Evolutionary conservation across 1,140 invertebrate species (phyloP).

Genomic region (Saxidomus purpurata): DNA sequence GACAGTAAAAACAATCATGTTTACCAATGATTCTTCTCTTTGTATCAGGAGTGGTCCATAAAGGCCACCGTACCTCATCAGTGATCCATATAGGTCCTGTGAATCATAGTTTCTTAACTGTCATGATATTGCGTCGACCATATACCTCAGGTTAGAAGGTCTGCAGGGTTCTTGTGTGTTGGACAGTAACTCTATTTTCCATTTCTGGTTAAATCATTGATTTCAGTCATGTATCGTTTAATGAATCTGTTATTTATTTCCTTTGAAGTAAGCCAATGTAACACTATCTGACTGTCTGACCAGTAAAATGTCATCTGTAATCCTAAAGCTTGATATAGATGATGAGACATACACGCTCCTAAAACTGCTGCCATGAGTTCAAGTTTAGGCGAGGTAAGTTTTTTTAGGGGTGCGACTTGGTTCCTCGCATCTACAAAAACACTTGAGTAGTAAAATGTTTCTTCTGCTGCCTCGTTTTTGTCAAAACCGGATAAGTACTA

Average conservation of each 20-base stretch:
- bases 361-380: conserved; percentile 65
- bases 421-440: conserved; percentile 60
- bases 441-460: not conserved
- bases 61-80: no score
- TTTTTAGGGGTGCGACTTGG: conserved; percentile 54
- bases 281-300: conserved; percentile 69
- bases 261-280: conserved; percentile 60
- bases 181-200: conserved; percentile 37
- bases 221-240: conserved; percentile 42
- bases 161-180: conserved; percentile 63
- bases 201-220: conserved; percentile 6
- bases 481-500: no score
- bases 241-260: conserved; percentile 63
- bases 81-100: no score
- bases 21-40: no score
- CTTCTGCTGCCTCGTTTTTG: no score
- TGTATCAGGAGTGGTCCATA: no score
- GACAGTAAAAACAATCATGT: no score
- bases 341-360: conserved; percentile 52
- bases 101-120: no score
- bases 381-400: conserved; percentile 44
- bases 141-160: conserved; percentile 54
- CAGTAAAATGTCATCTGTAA: conserved; percentile 20
- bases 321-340: not conserved
- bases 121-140: not conserved